phyloP scores from a whole-genome alignment of 2,113 vertebrate species.

The Vulpes lagopus region DNA sequence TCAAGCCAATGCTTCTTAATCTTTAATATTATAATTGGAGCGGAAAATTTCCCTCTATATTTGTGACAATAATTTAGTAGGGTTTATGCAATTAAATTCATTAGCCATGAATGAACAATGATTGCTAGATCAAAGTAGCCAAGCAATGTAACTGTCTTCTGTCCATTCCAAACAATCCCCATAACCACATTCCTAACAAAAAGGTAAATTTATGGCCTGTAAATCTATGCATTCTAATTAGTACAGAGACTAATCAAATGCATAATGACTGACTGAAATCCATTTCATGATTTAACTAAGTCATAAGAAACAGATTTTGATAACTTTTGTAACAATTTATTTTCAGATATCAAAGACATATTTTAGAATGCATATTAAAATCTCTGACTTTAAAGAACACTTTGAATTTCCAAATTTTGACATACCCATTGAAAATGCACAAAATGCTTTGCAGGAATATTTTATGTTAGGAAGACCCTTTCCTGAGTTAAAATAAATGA shows the following conservation, averaged over 20 bases:
- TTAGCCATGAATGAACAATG: background rate
- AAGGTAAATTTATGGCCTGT: background rate
- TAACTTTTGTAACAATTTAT: background rate
- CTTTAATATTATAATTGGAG: background rate
- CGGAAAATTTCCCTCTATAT: background rate
- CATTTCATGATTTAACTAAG: background rate
- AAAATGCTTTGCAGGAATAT: background rate
- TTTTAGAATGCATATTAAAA: conserved; percentile 9
- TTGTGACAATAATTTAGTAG: background rate
- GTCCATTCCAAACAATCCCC: background rate
- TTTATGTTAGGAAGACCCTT: background rate
- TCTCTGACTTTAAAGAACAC: background rate
- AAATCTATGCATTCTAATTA: background rate
- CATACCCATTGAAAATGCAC: background rate
- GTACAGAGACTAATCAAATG: background rate
- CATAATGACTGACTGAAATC: background rate
- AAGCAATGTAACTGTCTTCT: background rate
- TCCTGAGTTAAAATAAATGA: background rate
- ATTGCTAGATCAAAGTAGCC: background rate
- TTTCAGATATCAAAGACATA: background rate
- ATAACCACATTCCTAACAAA: background rate
- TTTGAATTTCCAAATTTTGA: background rate
- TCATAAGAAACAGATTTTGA: background rate
- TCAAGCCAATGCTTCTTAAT: background rate
- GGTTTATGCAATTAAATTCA: background rate